Conservation (phyloP, 1,140 invertebrate genomes). For the Drosophila santomea region DNA sequence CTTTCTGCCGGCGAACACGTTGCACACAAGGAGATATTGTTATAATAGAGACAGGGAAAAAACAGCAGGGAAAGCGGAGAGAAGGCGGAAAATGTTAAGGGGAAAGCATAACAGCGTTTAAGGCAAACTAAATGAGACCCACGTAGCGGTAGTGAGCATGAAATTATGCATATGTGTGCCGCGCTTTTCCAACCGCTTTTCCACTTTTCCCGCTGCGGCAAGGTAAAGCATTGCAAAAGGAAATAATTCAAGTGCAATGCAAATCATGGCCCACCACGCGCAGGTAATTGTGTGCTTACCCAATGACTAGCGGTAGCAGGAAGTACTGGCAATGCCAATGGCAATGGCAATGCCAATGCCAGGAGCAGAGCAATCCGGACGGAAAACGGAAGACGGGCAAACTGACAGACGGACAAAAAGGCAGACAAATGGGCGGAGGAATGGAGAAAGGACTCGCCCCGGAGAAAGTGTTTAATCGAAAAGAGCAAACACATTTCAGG, state of each 20-base stretch:
- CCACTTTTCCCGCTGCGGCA: conserved; percentile 10
- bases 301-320: conserved; percentile 51
- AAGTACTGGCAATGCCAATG: conserved; percentile 27
- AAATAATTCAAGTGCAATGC: conserved; percentile 82
- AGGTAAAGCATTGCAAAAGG: conserved; percentile 51
- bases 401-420: conserved; percentile 4
- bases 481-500: conserved; percentile 65
- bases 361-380: conserved; percentile 23
- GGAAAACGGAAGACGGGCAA: neutral
- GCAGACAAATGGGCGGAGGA: no score
- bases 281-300: conserved; percentile 75
- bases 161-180: conserved; percentile 74
- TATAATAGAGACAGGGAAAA: conserved; percentile 51
- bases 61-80: neutral
- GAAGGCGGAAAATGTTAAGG: conserved; percentile 2
- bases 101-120: conserved; percentile 64
- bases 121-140: conserved; percentile 74
- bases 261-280: conserved; percentile 69
- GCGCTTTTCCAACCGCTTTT: conserved; percentile 16
- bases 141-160: conserved; percentile 55
- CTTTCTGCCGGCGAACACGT: conserved; percentile 34
- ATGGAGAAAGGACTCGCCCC: neutral
- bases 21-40: conserved; percentile 45
- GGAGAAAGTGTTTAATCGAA: conserved; percentile 43
- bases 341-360: conserved; percentile 45